Base-by-base conservation (phyloP, 1,140 invertebrate species). In the Pseudomyrmex gracilis region DNA sequence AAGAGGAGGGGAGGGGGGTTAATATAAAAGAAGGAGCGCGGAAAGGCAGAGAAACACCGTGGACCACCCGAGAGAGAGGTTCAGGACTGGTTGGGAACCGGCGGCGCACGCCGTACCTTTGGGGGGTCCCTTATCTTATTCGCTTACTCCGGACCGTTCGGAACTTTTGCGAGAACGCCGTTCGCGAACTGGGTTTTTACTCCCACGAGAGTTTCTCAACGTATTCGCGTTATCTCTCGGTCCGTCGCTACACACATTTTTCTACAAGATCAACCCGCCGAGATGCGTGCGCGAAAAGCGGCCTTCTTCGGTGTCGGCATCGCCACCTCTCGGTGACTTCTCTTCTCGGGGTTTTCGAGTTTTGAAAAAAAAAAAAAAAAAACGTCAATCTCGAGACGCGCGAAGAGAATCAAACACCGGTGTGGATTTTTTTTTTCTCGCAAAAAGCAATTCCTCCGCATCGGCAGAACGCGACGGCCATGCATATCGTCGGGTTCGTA, bases 21-120 rank as follows among this genome's bases (percentile, higher is more conserved):
- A 63, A 80, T 83, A 85, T 82, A 86, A 87, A 90, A 87, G 88
- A 85, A 85, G 83, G 67, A 85, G 61, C 64, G 80, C 58, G 83
- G 68, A 68, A 68, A 76, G 73, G 83, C 66, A 85, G 83, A 83
- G 87, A 90, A 92, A 90, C 86, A 90, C 85, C 85, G 89, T 77
- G 92, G 93, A 93, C 93, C 93, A 94, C 93, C 93, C 93, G 93
- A 94, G 93, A 93, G 93, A 93, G 90, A 89, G 90, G 91, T 91
- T 85, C 88, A 90, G 90, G 88, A 92, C 87, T 90, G 91, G 92
- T 91, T 92, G 90, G 90, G 86, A 93, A 93, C 88, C 90, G 90
- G 86, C 89, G 93, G 93, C 93, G 93, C 93, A 91, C 92, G 86
- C 74, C 90, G 90, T 89, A 90, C 89, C 87, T 93, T 93, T 92